Conservation (phyloP, 2,113 vertebrate genomes). For the Rhinopomastus cyanomelas region DNA sequence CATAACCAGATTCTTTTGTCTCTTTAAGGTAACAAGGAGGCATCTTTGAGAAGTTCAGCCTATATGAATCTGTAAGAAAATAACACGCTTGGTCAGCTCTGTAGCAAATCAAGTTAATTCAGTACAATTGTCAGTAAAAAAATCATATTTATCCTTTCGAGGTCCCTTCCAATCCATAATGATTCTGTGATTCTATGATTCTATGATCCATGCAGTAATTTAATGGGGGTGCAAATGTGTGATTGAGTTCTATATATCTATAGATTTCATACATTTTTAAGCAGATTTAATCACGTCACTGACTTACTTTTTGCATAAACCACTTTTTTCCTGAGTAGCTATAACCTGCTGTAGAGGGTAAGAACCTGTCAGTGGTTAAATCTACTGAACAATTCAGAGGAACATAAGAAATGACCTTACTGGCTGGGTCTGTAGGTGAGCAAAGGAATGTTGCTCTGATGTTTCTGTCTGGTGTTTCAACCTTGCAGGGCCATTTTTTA, state of each 20-base stretch:
- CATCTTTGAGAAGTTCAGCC: not conserved
- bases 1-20: not conserved
- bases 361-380: not conserved
- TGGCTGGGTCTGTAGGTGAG: not conserved
- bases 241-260: not conserved
- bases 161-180: too few relatives aligned
- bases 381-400: not conserved
- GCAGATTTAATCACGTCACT: not conserved
- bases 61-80: not conserved
- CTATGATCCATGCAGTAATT: too few relatives aligned
- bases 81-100: not conserved
- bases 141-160: not conserved
- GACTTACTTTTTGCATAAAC: not conserved
- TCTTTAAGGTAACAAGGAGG: not conserved
- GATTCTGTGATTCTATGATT: too few relatives aligned
- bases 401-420: not conserved
- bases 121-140: not conserved
- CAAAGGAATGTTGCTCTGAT: not conserved
- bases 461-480: constrained; percentile 6
- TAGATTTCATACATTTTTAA: not conserved
- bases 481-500: not conserved
- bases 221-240: not conserved
- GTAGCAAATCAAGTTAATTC: not conserved
- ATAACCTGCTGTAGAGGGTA: not conserved
- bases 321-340: not conserved